phyloP scores from a whole-genome alignment of 2,888 invertebrate genomes.

The Drosophila leonis region DNA sequence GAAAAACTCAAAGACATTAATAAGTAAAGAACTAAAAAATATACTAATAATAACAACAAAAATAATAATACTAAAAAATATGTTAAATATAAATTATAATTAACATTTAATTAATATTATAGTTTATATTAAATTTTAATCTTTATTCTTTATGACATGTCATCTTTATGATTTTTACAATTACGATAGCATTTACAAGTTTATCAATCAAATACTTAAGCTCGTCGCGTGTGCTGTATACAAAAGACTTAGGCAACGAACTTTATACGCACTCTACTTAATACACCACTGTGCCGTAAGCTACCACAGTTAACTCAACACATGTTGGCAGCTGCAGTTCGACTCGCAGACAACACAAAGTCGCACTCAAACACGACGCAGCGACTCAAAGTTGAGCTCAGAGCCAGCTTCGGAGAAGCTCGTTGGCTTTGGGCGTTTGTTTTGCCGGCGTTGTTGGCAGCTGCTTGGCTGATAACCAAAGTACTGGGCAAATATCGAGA shows the following conservation, averaged over 20 bases:
- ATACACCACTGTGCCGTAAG: slow-evolving; percentile 17
- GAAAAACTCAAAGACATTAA: background rate
- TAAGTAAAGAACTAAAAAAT: no score
- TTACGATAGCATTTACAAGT: background rate
- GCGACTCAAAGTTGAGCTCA: slow-evolving; percentile 38
- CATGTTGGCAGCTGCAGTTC: slow-evolving; percentile 17
- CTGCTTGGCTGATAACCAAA: slow-evolving; percentile 58
- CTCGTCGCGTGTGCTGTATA: slow-evolving; percentile 1
- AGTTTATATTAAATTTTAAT: no score
- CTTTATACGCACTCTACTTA: slow-evolving; percentile 21
- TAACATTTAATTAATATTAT: no score
- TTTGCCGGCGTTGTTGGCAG: slow-evolving; percentile 60
- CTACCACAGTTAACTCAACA: slow-evolving; percentile 47
- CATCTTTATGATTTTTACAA: background rate
- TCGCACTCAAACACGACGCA: slow-evolving; percentile 53
- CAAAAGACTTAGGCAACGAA: slow-evolving; percentile 63
- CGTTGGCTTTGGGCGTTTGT: slow-evolving; percentile 52
- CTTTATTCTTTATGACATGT: background rate
- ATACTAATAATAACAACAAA: no score
- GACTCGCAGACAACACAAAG: slow-evolving; percentile 23
- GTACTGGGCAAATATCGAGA: slow-evolving; percentile 34
- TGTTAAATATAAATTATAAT: no score
- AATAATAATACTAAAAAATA: no score
- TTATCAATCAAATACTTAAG: background rate
- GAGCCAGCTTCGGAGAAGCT: slow-evolving; percentile 28